phyloP scores from a whole-genome alignment of 1,140 invertebrate genomes.

The Drosophila mauritiana region DNA sequence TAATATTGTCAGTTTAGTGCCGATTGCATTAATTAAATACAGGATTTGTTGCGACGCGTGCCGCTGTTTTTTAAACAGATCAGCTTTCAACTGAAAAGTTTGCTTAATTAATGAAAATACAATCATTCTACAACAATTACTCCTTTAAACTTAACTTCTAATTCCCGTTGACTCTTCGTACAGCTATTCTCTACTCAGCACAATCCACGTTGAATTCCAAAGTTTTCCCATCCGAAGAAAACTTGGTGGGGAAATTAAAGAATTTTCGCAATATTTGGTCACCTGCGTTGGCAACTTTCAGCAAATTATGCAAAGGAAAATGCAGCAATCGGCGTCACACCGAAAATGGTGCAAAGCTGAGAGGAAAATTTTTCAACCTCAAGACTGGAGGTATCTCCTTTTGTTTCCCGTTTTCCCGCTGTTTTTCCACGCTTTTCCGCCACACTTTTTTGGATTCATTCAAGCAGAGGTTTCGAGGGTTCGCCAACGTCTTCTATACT shows the following conservation, averaged over 20 bases:
- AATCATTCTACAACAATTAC: too few relatives aligned
- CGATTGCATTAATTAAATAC: conserved; percentile 20
- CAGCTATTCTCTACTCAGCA: too few relatives aligned
- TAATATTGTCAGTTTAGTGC: conserved; percentile 41
- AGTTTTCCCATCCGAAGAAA: not conserved
- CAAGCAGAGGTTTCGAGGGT: conserved; percentile 47
- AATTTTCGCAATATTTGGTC: conserved; percentile 50
- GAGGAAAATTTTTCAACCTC: conserved; percentile 30
- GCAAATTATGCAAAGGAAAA: conserved; percentile 65
- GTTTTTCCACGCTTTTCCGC: conserved; percentile 60
- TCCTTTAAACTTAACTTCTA: too few relatives aligned
- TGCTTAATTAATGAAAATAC: too few relatives aligned
- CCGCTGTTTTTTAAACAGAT: conserved; percentile 2
- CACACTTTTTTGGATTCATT: conserved; percentile 65
- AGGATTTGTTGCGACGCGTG: conserved; percentile 9
- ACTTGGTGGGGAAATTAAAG: conserved; percentile 12
- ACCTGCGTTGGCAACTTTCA: conserved; percentile 40
- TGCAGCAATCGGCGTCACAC: conserved; percentile 51
- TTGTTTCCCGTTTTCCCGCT: conserved; percentile 24
- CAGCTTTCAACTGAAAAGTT: not conserved
- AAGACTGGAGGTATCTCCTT: conserved; percentile 28
- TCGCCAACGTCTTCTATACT: conserved; percentile 18
- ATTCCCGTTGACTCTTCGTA: not conserved
- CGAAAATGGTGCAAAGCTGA: conserved; percentile 16
- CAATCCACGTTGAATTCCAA: too few relatives aligned